Conservation (phyloP, 2,113 vertebrate genomes). For the Balaenoptera acutorostrata region DNA sequence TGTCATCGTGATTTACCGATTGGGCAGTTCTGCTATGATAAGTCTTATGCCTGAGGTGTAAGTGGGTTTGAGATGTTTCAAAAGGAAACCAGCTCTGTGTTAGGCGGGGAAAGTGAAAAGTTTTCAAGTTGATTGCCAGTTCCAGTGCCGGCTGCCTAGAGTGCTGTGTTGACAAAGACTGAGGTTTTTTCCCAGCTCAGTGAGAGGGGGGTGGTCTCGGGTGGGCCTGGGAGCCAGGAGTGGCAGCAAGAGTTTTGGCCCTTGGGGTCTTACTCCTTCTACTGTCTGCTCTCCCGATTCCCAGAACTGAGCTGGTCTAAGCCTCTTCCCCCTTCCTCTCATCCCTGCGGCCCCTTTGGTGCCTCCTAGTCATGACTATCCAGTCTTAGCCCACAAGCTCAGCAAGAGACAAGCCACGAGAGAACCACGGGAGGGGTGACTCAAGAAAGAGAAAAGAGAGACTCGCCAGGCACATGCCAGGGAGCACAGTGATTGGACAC, state of each 20-base stretch:
- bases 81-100: not conserved
- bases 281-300: not conserved
- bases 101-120: not conserved
- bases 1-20: not conserved
- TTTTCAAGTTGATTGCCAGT: not conserved
- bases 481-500: not conserved
- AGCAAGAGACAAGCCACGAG: not conserved
- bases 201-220: not conserved
- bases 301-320: not conserved
- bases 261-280: not conserved
- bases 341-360: not conserved
- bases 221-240: not conserved
- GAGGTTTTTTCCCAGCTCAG: not conserved
- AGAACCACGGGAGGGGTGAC: not conserved
- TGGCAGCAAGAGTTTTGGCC: not conserved
- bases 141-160: not conserved
- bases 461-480: not conserved
- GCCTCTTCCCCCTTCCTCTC: not conserved
- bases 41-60: not conserved
- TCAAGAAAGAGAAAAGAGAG: not conserved
- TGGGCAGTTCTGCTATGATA: not conserved
- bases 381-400: not conserved
- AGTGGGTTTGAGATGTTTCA: not conserved
- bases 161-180: not conserved
- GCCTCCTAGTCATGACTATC: not conserved